Evolutionary conservation across 2,797 vertebrate genomes (phyloP), one percentile per base, ranked within the genome.

Genomic region (Neosilurus hyrtlii): DNA sequence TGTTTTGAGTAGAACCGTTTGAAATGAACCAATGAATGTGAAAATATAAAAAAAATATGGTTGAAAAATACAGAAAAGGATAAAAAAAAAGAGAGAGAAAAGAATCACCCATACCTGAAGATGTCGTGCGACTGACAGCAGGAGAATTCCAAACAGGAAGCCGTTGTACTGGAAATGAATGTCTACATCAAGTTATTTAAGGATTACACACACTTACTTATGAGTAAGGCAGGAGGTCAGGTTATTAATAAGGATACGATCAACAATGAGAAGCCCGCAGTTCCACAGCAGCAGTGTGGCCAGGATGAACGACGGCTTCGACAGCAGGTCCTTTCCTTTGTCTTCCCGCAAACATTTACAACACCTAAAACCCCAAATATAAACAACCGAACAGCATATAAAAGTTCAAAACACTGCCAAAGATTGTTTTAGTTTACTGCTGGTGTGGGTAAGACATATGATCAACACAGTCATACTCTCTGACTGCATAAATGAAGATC

Each of bases 131-230:
- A 98, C 85, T 1, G 98, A 99, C 56, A 99, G 95, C 35, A 99
- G 93, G 91, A 99, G 93, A 89, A 99, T 89, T 0, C 97, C 98
- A 79, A 95, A 98, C 12, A 99, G 88, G 91, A 99, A 98, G 18
- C 98, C 97, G 24, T 99, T 99, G 90, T 99, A 99, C 90, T 99
- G 98, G 79, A 99, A 99, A 88, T 99, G 98, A 91, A 99, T 95
- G 89, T 99, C 98, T 99, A 91, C 80, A 83, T 16, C 20, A 5
- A 26, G 57, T 66, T 9, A 82, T 22, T 82, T 15, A 86, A 86
- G 86, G 16, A 72, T 49, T 1, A 43, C 66, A 82, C 78, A 51
- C 3, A 82, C 16, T 3, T 9, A 20, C 62, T 82, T 15, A 51
- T 52, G 18, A 66, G 30, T 5, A 37, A 18, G 10, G 22, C 7